Evolutionary conservation across 2,888 invertebrate genomes (phyloP).

Genomic region (Phymatocera aterrima): DNA sequence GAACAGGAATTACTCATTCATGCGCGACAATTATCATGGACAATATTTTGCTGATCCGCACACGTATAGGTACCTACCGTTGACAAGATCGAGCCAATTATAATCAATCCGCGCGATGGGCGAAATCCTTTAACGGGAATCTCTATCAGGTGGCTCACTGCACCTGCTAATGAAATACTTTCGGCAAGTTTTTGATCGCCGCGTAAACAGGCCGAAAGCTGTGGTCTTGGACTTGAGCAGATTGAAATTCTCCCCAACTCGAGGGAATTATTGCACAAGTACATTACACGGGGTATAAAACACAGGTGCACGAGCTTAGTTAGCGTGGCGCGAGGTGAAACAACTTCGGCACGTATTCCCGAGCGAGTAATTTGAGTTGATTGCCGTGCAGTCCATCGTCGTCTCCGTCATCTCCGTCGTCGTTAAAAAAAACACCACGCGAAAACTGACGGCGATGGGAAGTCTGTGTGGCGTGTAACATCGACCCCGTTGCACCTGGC

Average conservation of each 20-base stretch:
- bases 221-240: neutral
- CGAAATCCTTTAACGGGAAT: neutral
- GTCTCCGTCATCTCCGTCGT: too few relatives aligned
- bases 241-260: neutral
- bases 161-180: neutral
- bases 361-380: slow-evolving; percentile 17
- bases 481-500: slow-evolving; percentile 23
- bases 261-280: neutral
- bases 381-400: slow-evolving; percentile 29
- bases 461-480: neutral
- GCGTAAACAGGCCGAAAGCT: neutral
- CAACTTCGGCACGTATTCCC: neutral
- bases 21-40: neutral
- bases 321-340: neutral
- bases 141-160: neutral
- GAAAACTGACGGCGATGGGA: too few relatives aligned
- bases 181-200: neutral
- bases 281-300: neutral
- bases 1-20: neutral
- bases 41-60: too few relatives aligned
- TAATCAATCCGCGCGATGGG: neutral
- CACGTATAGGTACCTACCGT: too few relatives aligned
- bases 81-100: neutral
- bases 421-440: too few relatives aligned
- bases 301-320: slow-evolving; percentile 17